Evolutionary conservation across 2,113 vertebrate genomes (phyloP), one percentile per base, ranked within the genome.

Genomic region (Pomatostomus ruficeps): DNA sequence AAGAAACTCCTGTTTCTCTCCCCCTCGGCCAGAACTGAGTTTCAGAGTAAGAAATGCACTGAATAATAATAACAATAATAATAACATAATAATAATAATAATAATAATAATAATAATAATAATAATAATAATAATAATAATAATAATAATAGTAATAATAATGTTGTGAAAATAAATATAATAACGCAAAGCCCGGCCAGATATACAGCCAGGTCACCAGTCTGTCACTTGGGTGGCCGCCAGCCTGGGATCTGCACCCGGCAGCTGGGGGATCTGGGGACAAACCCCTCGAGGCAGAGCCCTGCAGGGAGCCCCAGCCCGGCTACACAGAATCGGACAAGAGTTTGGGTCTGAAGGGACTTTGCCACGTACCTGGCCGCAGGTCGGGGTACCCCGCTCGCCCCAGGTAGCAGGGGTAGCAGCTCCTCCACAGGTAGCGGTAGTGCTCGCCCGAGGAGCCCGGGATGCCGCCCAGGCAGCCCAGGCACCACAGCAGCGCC

Each of bases 341-440:
- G 51, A 38, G 13, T 18, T 35, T 0, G 28, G 10, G 5, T 38
- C 45, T 8, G 24, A n/a, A n/a, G 29, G 28, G 24, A 74, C 38
- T 29, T 14, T n/a, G 25, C 43, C n/a, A 38, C 87, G 95, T 97
- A 99, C 99, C 98, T 98, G 98, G 75, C 38, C 96, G 87, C 92
- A 73, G 76, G 46, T 85, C 94, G 45, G 95, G 61, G 74, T 98
- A 97, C 20, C 97, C 96, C 1, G 91, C 89, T 54, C 98, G 97
- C 52, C 98, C 97, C 96, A 98, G 75, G 65, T 94, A 96, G 79
- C 99, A 99, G 19, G 98, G 98, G 79, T 98, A 98, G 95, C 99
- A 99, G 96, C 93, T 97, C 58, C 98, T 98, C 96, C 98, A 98
- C 58, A 98, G 96, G 91, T 98, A 98, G 91, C 68, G 98, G 87